A percentile compares a stretch with the other conserved stretches of the same genome.
Evolutionary conservation across 2,797 vertebrate genomes (phyloP).

Genomic region (Acridotheres tristis): DNA sequence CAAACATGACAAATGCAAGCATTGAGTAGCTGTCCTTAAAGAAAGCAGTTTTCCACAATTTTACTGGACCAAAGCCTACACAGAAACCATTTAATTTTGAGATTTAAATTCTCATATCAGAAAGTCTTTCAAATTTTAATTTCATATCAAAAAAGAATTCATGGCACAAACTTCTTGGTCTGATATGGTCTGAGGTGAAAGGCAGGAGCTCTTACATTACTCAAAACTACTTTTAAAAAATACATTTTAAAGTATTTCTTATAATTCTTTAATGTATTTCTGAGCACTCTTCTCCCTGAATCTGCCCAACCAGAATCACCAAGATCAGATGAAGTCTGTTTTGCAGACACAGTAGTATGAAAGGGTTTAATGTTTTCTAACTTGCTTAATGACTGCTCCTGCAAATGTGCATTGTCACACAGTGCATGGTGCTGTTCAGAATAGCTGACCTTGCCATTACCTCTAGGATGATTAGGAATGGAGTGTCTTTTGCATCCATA

Average conservation of each 20-base stretch:
- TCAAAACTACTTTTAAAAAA: background rate
- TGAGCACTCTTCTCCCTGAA: background rate
- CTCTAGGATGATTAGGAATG: background rate
- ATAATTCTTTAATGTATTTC: background rate
- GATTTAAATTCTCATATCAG: background rate
- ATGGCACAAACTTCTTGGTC: background rate
- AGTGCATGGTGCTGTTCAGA: background rate
- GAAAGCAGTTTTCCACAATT: background rate
- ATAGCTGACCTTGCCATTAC: background rate
- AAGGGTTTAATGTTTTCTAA: background rate
- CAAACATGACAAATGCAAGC: background rate
- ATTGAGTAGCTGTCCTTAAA: background rate
- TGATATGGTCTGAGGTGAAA: background rate
- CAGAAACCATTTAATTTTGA: background rate
- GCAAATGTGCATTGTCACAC: background rate
- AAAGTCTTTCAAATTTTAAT: background rate
- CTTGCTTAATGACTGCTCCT: background rate
- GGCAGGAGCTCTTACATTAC: background rate
- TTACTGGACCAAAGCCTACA: background rate
- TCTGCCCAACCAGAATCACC: background rate
- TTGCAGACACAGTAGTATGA: background rate
- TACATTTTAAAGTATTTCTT: background rate
- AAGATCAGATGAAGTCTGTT: background rate
- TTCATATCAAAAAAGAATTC: background rate
- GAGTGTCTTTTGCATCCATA: background rate